These are phyloP conservation scores for Ursus arctos DNA, from an alignment of 2,113 vertebrate species.

Conservation along the genomic window DNA sequence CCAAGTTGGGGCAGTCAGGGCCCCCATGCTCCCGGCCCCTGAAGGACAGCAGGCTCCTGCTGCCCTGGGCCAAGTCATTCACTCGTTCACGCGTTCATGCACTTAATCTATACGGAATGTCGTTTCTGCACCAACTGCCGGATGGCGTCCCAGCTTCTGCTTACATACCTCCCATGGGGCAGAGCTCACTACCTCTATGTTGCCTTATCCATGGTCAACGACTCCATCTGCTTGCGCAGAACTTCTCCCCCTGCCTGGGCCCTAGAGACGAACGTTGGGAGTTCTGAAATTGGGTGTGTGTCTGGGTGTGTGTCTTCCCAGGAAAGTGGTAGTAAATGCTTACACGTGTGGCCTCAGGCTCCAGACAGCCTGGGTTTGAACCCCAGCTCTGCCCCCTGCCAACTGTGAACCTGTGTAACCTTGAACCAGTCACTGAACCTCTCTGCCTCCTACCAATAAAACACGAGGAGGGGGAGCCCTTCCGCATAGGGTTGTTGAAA, in stretches of 20 bases:
- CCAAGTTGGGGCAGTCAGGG: neutral
- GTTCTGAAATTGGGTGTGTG: neutral
- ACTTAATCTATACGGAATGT: neutral
- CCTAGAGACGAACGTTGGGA: neutral
- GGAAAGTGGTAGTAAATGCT: neutral
- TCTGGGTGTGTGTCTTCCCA: neutral
- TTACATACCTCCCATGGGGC: neutral
- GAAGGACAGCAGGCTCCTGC: neutral
- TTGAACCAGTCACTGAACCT: neutral
- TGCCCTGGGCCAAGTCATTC: too few species aligned
- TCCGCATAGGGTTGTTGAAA: neutral
- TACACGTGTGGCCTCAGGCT: neutral
- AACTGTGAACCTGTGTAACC: too few species aligned
- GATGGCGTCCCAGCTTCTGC: neutral
- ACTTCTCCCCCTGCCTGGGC: neutral
- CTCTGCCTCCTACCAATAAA: neutral
- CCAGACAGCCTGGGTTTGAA: neutral
- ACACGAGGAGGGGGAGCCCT: neutral
- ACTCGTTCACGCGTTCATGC: neutral
- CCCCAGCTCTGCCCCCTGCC: neutral
- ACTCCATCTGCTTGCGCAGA: neutral
- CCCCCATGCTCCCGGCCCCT: neutral
- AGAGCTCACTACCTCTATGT: neutral
- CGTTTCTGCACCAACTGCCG: neutral
- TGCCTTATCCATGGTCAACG: neutral